Base-by-base conservation (phyloP, 30 jellyfish, hydroid and myxozoan species). In the Cassiopea andromeda region DNA sequence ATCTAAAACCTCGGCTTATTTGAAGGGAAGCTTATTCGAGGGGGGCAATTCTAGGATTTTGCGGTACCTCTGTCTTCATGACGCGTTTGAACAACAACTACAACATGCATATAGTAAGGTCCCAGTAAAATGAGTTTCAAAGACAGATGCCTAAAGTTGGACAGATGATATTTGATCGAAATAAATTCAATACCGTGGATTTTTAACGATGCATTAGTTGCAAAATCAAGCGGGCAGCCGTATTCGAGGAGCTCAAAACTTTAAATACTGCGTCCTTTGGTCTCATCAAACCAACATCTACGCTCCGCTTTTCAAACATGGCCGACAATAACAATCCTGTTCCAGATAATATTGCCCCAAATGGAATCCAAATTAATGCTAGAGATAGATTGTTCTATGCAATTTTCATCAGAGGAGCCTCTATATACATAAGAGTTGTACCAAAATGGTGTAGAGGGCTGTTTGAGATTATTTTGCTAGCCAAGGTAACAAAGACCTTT, bases 341-440 rank as follows among this genome's bases (percentile, higher is more conserved):
- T 45, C 48, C 15, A 16, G 43, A 49, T 48, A 57, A 83, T 66
- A 83, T 47, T 47, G 68, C 92, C 7, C 83, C 77, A 18, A 73
- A 83, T 83, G 88, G 71, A 54, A 17, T 83, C 1, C 85, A 90
- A 49, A 68, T 94, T 64, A 94, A 94, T 69, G 90, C 98, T 15
- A 85, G 98, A 80, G 97, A 94, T 82, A 87, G 98, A 1, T 76
- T 94, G 46, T 94, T 89, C 61, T 96, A 94, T 89, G 97, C 98
- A 79, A 76, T 94, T 47, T 94, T 94, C 87, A 75, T 94, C 70
- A 94, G 89, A 84, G 92, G 85, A 43, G 97, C 97, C 17, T 64
- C 81, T 14, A 19, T 84, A 1, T 94, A 94, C 81, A 74, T 91
- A 10, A 50, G 93, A 73, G 76, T 86, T 8, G 91, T 84, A 3